Evolutionary conservation across 2,888 invertebrate genomes (phyloP).

Genomic region (Trypoxylon attenuatum): DNA sequence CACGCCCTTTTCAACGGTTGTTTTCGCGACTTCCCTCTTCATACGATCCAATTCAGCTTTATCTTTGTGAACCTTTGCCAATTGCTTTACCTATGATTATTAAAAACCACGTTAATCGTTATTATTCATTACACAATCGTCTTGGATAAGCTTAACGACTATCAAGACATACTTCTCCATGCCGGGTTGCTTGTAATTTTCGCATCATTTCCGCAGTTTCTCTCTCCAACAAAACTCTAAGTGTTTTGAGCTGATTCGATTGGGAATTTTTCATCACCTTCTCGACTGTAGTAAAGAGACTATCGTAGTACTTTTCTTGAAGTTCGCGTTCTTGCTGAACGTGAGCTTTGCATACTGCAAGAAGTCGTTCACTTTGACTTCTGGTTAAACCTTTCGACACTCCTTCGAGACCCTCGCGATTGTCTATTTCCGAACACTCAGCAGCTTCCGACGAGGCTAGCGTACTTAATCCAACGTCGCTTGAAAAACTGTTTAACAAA

Average conservation of each 20-base stretch:
- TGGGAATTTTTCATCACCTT: conserved; percentile 88
- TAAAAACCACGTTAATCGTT: not conserved
- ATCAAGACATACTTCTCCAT: conserved; percentile 80
- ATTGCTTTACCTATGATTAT: conserved; percentile 81
- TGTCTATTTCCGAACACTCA: conserved; percentile 75
- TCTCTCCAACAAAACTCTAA: conserved; percentile 82
- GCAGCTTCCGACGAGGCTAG: conserved; percentile 70
- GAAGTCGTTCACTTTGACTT: conserved; percentile 80
- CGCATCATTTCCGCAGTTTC: conserved; percentile 86
- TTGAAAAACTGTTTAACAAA: conserved; percentile 60
- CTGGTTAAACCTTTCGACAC: conserved; percentile 76
- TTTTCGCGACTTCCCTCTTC: conserved; percentile 87
- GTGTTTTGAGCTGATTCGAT: conserved; percentile 85
- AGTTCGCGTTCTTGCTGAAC: conserved; percentile 84
- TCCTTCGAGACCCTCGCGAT: conserved; percentile 75
- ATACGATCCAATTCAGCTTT: conserved; percentile 92
- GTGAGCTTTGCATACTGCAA: conserved; percentile 81
- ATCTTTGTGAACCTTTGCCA: conserved; percentile 91
- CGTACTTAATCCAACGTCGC: conserved; percentile 64
- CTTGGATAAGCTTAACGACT: not conserved
- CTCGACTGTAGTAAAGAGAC: conserved; percentile 84
- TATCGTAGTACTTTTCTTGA: conserved; percentile 89
- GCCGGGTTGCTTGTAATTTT: conserved; percentile 86
- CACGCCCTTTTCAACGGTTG: conserved; percentile 92
- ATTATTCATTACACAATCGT: not conserved